These are phyloP conservation scores for Elgaria multicarinata DNA, from an alignment of 2,113 vertebrate species.

Conservation along the genomic window DNA sequence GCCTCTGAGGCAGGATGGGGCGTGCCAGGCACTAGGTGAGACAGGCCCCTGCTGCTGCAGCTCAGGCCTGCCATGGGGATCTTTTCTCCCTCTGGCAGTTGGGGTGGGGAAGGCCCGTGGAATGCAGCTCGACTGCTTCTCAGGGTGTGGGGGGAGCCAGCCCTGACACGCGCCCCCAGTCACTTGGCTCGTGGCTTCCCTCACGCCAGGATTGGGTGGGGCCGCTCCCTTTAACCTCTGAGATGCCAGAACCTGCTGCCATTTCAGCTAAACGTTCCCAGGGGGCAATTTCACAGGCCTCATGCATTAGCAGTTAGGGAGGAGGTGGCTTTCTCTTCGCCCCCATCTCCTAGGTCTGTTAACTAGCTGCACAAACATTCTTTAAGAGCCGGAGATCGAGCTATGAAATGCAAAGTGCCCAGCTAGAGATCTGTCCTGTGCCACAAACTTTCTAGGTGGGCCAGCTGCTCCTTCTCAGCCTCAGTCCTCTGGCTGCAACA, in stretches of 20 bases:
- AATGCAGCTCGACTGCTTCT: slow-evolving; percentile 10
- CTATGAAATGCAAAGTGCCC: background rate
- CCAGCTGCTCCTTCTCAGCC: background rate
- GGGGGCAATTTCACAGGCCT: no score
- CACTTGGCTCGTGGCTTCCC: slow-evolving; percentile 32
- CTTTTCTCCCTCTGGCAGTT: slow-evolving; percentile 2
- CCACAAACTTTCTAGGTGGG: background rate
- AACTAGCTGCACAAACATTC: background rate
- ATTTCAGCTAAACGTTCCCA: background rate
- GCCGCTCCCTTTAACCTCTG: background rate
- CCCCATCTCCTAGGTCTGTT: background rate
- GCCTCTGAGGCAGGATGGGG: slow-evolving; percentile 10
- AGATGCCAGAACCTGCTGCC: background rate
- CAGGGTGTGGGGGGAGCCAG: slow-evolving; percentile 14
- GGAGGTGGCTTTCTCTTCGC: background rate
- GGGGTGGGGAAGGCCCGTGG: slow-evolving; percentile 9
- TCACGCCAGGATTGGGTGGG: slow-evolving; percentile 14
- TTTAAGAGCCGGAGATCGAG: background rate
- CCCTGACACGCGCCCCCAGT: slow-evolving; percentile 36
- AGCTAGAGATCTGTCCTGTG: background rate
- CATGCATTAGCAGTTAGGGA: background rate
- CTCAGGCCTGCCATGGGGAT: background rate
- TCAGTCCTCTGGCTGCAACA: no score
- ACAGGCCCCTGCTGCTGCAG: background rate
- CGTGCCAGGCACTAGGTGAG: slow-evolving; percentile 7